Percentiles rank a stretch among this genome's conserved stretches.
Evolutionary conservation across 2,797 vertebrate species (phyloP).

Genomic region (Acipenser transmontanus): DNA sequence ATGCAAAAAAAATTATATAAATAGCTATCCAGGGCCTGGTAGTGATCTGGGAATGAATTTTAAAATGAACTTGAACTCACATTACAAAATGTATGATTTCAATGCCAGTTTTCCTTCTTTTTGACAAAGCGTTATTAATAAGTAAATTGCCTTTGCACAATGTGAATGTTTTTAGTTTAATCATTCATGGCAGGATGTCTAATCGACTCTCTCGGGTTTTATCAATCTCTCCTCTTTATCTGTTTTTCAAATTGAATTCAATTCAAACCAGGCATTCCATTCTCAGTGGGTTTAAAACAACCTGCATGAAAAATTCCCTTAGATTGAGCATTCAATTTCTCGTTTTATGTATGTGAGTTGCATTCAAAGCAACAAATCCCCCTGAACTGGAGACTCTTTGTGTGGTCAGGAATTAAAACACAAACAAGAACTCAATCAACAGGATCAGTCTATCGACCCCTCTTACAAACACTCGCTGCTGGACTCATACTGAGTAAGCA

Average conservation of each 20-base stretch:
- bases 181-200: conserved; percentile 41
- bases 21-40: too few relatives aligned
- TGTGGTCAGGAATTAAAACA: conserved; percentile 38
- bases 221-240: conserved; percentile 38
- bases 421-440: conserved; percentile 46
- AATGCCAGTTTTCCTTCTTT: neutral
- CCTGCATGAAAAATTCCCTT: conserved; percentile 32
- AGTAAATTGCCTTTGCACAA: conserved; percentile 35
- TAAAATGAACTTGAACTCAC: neutral
- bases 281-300: conserved; percentile 45
- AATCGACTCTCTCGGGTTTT: conserved; percentile 38
- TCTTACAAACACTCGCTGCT: conserved; percentile 12
- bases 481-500: neutral
- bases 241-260: conserved; percentile 51
- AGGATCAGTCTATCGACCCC: conserved; percentile 28
- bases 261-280: conserved; percentile 30
- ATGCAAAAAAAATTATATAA: too few relatives aligned
- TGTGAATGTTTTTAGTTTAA: conserved; percentile 24
- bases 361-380: conserved; percentile 48
- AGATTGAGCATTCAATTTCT: conserved; percentile 30
- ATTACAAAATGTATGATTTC: neutral
- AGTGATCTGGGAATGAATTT: too few relatives aligned
- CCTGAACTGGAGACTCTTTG: conserved; percentile 34
- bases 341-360: conserved; percentile 24
- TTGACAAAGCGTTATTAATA: conserved; percentile 30